Conservation (phyloP, 2,113 vertebrate species). For the Coracopsis vasa region DNA sequence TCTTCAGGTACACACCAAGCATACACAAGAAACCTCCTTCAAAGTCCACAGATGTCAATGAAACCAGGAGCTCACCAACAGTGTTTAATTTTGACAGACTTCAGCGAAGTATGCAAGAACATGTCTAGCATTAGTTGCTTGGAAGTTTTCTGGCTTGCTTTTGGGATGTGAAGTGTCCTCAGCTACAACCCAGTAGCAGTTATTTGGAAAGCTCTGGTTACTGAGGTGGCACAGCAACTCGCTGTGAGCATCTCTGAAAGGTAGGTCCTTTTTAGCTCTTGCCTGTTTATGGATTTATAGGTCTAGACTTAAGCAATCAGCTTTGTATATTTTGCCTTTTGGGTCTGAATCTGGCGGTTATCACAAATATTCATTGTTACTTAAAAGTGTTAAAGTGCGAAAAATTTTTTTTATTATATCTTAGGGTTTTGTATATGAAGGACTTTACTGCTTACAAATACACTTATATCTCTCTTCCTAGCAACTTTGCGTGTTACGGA, state of each 20-base stretch:
- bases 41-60: background rate
- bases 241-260: background rate
- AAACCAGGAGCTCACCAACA: background rate
- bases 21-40: background rate
- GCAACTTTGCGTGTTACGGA: background rate
- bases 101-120: background rate
- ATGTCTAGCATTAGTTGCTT: background rate
- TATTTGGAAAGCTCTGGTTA: background rate
- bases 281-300: background rate
- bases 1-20: background rate
- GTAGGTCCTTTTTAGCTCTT: background rate
- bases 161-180: background rate
- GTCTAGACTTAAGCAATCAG: background rate
- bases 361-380: background rate
- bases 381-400: background rate
- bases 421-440: background rate
- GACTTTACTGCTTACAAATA: background rate
- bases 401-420: background rate
- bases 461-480: background rate
- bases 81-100: background rate
- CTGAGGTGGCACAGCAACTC: background rate
- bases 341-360: background rate
- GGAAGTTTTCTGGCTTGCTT: background rate
- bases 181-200: background rate
- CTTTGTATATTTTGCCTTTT: background rate